Evolutionary conservation across 35 echinoderm and acorn worm species (phyloP), one percentile per base, ranked within the genome.

Genomic region (Diadema setosum): DNA sequence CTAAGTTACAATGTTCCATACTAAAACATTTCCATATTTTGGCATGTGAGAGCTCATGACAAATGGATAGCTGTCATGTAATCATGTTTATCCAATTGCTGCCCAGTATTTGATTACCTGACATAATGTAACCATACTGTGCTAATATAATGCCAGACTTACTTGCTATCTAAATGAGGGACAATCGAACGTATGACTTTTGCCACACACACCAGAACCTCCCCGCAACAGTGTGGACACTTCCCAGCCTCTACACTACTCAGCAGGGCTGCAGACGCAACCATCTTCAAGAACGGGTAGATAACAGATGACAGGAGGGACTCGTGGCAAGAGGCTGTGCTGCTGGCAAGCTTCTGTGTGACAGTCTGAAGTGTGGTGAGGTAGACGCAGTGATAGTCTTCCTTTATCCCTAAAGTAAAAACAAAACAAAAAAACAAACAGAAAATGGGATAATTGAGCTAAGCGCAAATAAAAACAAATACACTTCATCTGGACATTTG

Each of bases 121-220:
- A 52, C 9, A 8, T 14, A 70, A 70, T 70, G 11, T 12, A 70
- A 12, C 12, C 65, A 70, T 33, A 14, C 31, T 8, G 12, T 70
- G 11, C 65, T 14, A 12, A 7, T 14, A 26, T 56, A 3, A 15
- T 49, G 6, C 24, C 45, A 83, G 3, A 36, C 88, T 90, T 46
- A 90, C 88, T 16, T 70, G 8, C 21, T 57, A 84, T 90, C 88
- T 9, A 90, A 45, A 40, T 70, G 27, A 33, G 58, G 30, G 30
- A 83, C 88, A 43, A 83, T 31, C 29, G 36, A 9, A 43, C 61
- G 59, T 49, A 83, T 46, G 5, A 83, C 42, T 15, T 17, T 57
- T 29, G 43, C 81, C 37, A 61, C 67, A 18, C 30, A 34, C 21
- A 83, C 32, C 24, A 90, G 88, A 42, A 90, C 81, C 80, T 83